Percentiles rank a stretch among this genome's conserved stretches.
These are phyloP conservation scores for Tetropium fuscum DNA, from an alignment of 2,888 invertebrate species.

Conservation along the genomic window DNA sequence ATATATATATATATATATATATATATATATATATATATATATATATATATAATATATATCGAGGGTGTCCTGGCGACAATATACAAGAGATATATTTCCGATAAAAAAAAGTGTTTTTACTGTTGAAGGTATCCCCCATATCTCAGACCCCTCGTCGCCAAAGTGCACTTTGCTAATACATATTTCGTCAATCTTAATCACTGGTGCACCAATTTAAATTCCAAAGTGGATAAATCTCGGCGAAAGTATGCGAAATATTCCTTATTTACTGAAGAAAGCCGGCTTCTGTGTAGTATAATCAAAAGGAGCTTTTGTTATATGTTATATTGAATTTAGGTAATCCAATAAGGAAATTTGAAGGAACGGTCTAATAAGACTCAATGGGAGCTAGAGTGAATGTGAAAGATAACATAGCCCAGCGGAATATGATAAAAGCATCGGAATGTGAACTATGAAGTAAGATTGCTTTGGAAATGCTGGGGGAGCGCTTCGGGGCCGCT, in stretches of 20 bases:
- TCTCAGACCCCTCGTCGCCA: no score
- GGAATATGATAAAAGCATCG: conserved; percentile 42
- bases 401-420: conserved; percentile 43
- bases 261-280: no score
- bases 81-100: no score
- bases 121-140: no score
- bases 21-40: no score
- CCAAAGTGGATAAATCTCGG: not conserved
- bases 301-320: conserved; percentile 3
- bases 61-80: no score
- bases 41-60: no score
- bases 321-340: conserved; percentile 49
- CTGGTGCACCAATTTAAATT: not conserved
- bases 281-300: not conserved
- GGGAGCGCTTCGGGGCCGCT: not conserved
- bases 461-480: conserved; percentile 44
- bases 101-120: no score
- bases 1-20: no score
- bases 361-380: conserved; percentile 39
- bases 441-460: conserved; percentile 39
- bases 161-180: no score
- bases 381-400: conserved; percentile 45
- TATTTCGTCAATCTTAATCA: no score
- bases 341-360: conserved; percentile 44
- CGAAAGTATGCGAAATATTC: conserved; percentile 3